Evolutionary conservation across 2,888 invertebrate species (phyloP).

Genomic region (Drymonia ruficornis): DNA sequence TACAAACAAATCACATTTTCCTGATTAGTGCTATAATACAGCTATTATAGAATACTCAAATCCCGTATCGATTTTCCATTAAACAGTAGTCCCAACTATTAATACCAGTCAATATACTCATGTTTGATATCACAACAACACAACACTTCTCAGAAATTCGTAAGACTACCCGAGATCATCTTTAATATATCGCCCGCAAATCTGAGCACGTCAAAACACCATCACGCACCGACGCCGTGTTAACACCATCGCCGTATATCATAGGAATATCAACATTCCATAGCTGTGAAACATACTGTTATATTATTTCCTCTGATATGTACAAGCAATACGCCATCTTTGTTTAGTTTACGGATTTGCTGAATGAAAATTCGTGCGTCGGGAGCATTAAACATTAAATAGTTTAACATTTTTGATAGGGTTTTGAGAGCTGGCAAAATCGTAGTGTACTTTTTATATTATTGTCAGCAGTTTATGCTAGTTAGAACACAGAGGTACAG

Average conservation of each 20-base stretch:
- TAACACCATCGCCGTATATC: background rate
- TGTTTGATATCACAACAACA: conserved; percentile 1
- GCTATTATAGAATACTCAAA: background rate
- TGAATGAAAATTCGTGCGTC: too few relatives aligned
- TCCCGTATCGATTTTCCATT: background rate
- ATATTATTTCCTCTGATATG: too few relatives aligned
- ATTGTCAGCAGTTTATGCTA: too few relatives aligned
- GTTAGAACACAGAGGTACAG: too few relatives aligned
- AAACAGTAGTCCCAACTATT: background rate
- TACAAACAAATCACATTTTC: too few relatives aligned
- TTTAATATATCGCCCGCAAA: background rate
- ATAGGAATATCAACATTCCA: background rate
- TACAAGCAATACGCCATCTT: too few relatives aligned
- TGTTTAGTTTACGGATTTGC: too few relatives aligned
- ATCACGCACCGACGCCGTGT: background rate
- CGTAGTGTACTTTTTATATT: too few relatives aligned
- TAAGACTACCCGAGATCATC: background rate
- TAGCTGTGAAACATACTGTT: background rate
- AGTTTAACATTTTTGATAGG: too few relatives aligned
- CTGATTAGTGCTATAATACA: too few relatives aligned
- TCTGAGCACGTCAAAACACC: background rate
- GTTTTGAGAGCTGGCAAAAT: too few relatives aligned
- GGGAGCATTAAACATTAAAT: too few relatives aligned
- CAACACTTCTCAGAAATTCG: background rate
- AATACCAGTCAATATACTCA: background rate